phyloP scores from a whole-genome alignment of 2,797 vertebrate species.

The Pantherophis alleghaniensis region DNA sequence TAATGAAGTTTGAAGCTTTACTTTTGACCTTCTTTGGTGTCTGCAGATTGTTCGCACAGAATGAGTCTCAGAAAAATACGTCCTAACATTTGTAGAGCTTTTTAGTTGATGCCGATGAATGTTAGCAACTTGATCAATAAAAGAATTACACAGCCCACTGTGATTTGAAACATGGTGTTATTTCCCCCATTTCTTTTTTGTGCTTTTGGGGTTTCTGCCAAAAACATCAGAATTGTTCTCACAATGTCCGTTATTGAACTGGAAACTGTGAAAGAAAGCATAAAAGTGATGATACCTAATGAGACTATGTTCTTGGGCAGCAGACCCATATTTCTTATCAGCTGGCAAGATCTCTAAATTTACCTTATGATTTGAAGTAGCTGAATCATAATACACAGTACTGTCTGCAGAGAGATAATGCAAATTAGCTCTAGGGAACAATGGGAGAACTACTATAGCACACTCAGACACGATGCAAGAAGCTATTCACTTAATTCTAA shows the following conservation, averaged over 20 bases:
- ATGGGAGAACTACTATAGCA: not conserved
- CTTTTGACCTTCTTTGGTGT: not conserved
- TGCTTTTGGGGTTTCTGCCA: not conserved
- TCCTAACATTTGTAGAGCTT: not conserved
- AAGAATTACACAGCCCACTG: not conserved
- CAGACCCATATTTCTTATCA: not conserved
- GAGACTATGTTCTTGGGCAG: not conserved
- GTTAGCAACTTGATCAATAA: not conserved
- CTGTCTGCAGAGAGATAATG: not conserved
- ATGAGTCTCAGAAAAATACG: not conserved
- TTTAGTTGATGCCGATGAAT: not conserved
- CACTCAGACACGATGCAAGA: not conserved
- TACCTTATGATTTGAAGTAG: not conserved
- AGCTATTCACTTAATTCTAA: not conserved
- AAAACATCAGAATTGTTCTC: not conserved
- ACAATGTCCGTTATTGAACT: not conserved
- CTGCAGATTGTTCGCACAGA: not conserved
- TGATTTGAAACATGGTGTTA: not conserved
- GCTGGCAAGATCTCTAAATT: not conserved
- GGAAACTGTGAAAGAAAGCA: not conserved
- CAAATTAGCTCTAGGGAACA: not conserved
- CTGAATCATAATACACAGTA: not conserved
- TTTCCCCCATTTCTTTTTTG: not conserved
- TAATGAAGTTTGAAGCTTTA: constrained; percentile 12
- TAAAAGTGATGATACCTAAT: not conserved